Evolutionary conservation across 2,797 vertebrate species (phyloP).

Genomic region (Danio choprae): DNA sequence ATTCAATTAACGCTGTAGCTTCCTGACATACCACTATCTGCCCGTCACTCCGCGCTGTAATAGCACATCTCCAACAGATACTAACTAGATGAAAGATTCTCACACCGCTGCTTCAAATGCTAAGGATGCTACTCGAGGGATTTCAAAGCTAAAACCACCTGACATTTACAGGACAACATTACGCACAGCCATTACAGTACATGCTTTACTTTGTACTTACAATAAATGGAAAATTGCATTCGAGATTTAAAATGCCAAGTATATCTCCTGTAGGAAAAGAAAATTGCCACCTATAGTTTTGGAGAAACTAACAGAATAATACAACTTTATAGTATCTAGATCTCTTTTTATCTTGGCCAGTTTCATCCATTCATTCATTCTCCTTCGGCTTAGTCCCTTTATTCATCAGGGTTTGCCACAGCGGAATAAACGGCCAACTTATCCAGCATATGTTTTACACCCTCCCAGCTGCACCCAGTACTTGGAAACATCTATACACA

Average conservation of each 20-base stretch:
- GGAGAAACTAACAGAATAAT: too few species aligned
- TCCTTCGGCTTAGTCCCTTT: too few species aligned
- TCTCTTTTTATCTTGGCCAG: too few species aligned
- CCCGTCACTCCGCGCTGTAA: conserved; percentile 4
- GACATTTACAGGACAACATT: conserved; percentile 14
- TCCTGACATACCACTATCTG: conserved; percentile 38
- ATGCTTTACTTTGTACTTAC: background rate
- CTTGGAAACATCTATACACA: too few species aligned
- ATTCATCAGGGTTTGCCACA: too few species aligned
- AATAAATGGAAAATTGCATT: background rate
- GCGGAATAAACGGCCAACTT: too few species aligned
- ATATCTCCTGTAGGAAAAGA: conserved; percentile 3
- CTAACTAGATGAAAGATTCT: conserved; percentile 24
- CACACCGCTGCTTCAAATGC: background rate
- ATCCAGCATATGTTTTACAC: too few species aligned
- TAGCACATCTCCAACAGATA: conserved; percentile 30
- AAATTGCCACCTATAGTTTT: background rate
- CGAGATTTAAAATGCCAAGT: background rate
- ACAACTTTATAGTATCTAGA: too few species aligned
- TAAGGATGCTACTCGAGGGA: background rate
- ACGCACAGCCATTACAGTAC: background rate
- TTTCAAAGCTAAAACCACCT: conserved; percentile 2
- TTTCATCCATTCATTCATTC: too few species aligned
- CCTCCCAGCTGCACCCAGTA: too few species aligned
- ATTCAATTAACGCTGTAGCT: conserved; percentile 48